Evolutionary conservation across 2,888 invertebrate genomes (phyloP), one percentile per base, ranked within the genome.

Genomic region (Abscondita cerata): DNA sequence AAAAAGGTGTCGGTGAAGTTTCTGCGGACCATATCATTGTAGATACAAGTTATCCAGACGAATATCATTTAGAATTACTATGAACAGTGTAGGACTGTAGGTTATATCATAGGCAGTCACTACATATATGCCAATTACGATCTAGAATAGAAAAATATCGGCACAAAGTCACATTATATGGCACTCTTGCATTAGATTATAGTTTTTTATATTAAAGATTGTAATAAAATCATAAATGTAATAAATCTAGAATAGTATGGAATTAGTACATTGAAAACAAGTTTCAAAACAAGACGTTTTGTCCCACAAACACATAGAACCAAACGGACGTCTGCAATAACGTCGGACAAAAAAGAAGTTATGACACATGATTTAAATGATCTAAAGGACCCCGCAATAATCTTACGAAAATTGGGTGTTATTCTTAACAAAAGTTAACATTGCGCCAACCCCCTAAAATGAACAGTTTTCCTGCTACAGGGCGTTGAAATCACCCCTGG

Each of bases 191-290:
- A 62, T 62, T 64, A 65, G 59, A 51, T 65, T 69, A 61, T 67
- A 72, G 74, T 73, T 74, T 73, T 74, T 68, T 71, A 71, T 68
- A 69, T 64, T 54, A 46, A 40, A 44, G 47, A 59, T 16, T 59
- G 64, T 44, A 50, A 38, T 18, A 59, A 61, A 53, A 56, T 73
- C 75, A 70, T 72, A 74, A 77, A 79, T 80, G 79, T 80, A 79
- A 77, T 74, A 75, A 76, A 76, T 75, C 73, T 76, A 73, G 80
- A 78, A 80, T 77, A 80, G 78, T 79, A 76, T 78, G 78, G 85
- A 85, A 83, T n/a, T 79, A 74, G 80, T 85, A 67, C 61, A 76
- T 75, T 79, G n/a, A n/a, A n/a, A n/a, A n/a, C n/a, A n/a, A n/a
- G n/a, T n/a, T n/a, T n/a, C n/a, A n/a, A n/a, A n/a, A n/a, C n/a